phyloP scores from a whole-genome alignment of 2,888 invertebrate species.

The Tipula vernalis region DNA sequence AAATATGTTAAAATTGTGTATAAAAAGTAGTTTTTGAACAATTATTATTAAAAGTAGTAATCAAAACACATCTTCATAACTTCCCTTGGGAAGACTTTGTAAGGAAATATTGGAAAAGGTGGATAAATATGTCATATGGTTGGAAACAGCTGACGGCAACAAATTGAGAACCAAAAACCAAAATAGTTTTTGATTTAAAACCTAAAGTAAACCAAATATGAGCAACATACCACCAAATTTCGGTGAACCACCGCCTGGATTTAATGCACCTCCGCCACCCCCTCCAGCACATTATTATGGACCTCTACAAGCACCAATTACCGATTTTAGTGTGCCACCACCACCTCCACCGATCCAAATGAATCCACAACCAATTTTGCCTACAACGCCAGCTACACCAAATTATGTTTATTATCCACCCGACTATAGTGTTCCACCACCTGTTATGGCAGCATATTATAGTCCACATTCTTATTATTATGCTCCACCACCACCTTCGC shows the following conservation, averaged over 20 bases:
- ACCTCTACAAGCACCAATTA: background rate
- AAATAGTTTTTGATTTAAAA: no score
- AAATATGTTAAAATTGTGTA: background rate
- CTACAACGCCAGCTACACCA: background rate
- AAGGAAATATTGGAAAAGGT: no score
- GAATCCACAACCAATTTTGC: background rate
- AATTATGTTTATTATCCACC: background rate
- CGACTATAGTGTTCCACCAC: background rate
- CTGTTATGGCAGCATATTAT: background rate
- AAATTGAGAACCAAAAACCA: no score
- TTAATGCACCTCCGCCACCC: background rate
- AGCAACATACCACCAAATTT: background rate
- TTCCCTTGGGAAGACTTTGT: no score
- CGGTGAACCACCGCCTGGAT: conserved; percentile 5
- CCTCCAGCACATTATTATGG: background rate
- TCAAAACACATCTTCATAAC: no score
- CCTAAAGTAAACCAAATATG: background rate
- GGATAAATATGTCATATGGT: no score
- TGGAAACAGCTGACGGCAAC: no score
- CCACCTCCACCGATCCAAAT: background rate
- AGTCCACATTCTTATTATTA: background rate
- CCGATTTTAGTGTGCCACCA: background rate
- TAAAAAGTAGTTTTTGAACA: background rate
- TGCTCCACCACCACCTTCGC: background rate
- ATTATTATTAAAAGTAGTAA: no score